Evolutionary conservation across 2,888 invertebrate genomes (phyloP).

Genomic region (Hyppa rectilinea): DNA sequence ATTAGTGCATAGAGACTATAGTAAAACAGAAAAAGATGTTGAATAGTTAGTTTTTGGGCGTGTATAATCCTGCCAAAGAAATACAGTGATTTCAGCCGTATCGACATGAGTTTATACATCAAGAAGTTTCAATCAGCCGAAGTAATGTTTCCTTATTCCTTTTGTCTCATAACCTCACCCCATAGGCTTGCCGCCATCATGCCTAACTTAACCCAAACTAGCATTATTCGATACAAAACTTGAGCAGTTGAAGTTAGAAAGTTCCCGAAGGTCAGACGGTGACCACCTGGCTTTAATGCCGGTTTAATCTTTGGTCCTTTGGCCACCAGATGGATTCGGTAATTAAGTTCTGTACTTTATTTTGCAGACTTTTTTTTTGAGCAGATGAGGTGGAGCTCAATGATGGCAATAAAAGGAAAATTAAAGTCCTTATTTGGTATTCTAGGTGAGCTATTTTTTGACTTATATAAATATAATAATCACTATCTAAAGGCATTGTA

Average conservation of each 20-base stretch:
- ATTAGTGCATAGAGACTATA: not conserved
- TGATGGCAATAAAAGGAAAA: conserved; percentile 26
- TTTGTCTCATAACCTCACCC: conserved; percentile 3
- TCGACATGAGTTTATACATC: not conserved
- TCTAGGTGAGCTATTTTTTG: conserved; percentile 6
- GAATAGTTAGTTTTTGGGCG: not conserved
- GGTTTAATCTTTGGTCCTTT: conserved; percentile 39
- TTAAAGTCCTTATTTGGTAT: conserved; percentile 20
- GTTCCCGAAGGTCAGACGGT: conserved; percentile 45
- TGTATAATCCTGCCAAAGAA: not conserved
- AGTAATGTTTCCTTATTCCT: not conserved
- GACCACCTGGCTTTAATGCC: conserved; percentile 54
- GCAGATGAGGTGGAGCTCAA: conserved; percentile 15
- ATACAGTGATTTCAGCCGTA: not conserved
- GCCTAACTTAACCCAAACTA: conserved; percentile 47
- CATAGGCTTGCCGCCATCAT: conserved; percentile 8
- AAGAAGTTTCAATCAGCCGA: not conserved
- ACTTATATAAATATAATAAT: conserved; percentile 29
- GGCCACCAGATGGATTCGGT: conserved; percentile 59
- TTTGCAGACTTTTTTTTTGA: conserved; percentile 29
- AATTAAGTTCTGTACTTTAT: conserved; percentile 60
- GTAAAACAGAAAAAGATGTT: not conserved
- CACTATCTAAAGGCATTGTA: not conserved
- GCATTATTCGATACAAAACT: conserved; percentile 56
- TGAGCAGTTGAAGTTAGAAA: conserved; percentile 44